phyloP scores from a whole-genome alignment of 1,140 invertebrate genomes.

The Lepidurus arcticus region DNA sequence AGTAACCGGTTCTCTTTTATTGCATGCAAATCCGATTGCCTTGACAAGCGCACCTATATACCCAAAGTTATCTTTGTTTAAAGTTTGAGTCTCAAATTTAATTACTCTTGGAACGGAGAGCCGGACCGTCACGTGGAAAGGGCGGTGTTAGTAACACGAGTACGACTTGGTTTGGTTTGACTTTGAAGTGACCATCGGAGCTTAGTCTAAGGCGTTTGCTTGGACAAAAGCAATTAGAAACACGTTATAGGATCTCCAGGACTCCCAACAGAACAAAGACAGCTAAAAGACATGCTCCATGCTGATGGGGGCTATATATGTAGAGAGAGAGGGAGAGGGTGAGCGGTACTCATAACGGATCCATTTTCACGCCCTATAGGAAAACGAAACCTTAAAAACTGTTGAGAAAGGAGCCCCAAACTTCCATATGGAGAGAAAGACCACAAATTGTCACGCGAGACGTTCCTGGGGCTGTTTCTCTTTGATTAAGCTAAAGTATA shows the following conservation, averaged over 20 bases:
- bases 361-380: background rate
- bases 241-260: background rate
- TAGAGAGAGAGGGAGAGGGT: background rate
- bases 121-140: too few relatives aligned
- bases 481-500: background rate
- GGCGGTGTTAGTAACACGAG: background rate
- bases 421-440: background rate
- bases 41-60: background rate
- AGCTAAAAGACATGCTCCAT: background rate
- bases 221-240: slow-evolving; percentile 10
- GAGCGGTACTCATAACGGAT: background rate
- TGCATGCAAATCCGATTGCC: background rate
- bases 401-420: background rate
- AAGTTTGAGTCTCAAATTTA: slow-evolving; percentile 1
- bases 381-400: background rate
- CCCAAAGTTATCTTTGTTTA: background rate
- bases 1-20: background rate
- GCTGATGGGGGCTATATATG: background rate
- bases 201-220: slow-evolving; percentile 9
- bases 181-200: slow-evolving; percentile 4
- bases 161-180: background rate
- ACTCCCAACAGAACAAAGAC: too few relatives aligned
- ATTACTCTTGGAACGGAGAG: background rate
- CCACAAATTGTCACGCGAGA: slow-evolving; percentile 9
- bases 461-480: background rate